Base-by-base conservation (phyloP, 2,888 invertebrate genomes). In the Melanophora roralis region DNA sequence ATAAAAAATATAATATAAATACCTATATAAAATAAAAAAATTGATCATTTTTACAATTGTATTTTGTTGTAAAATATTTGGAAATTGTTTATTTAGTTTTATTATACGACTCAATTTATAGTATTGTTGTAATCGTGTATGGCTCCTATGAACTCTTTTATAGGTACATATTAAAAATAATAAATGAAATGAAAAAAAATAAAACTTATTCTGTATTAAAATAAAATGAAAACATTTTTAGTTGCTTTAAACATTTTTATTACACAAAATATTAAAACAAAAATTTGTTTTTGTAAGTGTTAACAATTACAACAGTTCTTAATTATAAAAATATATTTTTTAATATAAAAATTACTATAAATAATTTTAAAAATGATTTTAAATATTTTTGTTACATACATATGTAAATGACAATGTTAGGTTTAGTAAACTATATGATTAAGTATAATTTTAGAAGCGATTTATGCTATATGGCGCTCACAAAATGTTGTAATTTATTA, bases 231-330 rank as follows among this genome's bases (percentile, higher is more conserved):
- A 12, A 12, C 21, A 12, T 60, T 43, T 36, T 36, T n/a, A n/a
- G n/a, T n/a, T n/a, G n/a, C n/a, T 64, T 36, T 49, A 23, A 49
- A 49, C 36, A 49, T 49, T 49, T n/a, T 36, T 49, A 64, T 62
- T 62, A 64, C 47, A 64, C 36, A 62, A 47, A 62, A 47, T 62
- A 47, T 12, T 16, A 19, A 16, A 57, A 38, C 11, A 19, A 19
- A 27, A 27, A 3, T 27, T 6, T 21, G 12, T 21, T 57, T 45
- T 45, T 34, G 62, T 47, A 47, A 45, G 47, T 19, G 45, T 55
- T 34, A 34, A 51, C 55, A 73, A 73, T 73, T 55, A 64, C 64
- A 73, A 38, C n/a, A n/a, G n/a, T n/a, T n/a, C n/a, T 73, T 38
- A 23, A 40, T 53, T 36, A 55, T 27, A 49, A 45, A 43, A 68